Evolutionary conservation across 2,888 invertebrate genomes (phyloP).

Genomic region (Ophioninae sp.): DNA sequence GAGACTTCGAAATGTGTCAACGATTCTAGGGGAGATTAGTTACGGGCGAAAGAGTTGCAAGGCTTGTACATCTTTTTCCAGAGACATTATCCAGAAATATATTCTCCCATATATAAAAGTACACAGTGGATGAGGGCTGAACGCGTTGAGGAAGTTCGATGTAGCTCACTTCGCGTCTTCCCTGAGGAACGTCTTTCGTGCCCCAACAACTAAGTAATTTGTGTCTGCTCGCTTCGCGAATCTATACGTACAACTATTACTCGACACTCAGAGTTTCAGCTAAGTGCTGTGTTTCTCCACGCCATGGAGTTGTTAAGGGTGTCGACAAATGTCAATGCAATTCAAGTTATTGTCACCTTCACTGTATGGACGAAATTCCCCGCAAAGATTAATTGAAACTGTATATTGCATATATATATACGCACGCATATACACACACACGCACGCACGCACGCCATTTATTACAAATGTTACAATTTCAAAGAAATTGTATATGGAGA

Average conservation of each 20-base stretch:
- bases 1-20: conserved; percentile 45
- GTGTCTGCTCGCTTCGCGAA: conserved; percentile 42
- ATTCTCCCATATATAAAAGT: not conserved
- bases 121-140: conserved; percentile 23
- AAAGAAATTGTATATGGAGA: too few species aligned
- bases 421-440: too few species aligned
- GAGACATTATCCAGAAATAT: conserved; percentile 17
- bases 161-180: conserved; percentile 40
- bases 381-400: conserved; percentile 13
- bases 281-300: not conserved
- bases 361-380: not conserved
- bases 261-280: conserved; percentile 25
- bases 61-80: conserved; percentile 21
- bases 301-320: not conserved
- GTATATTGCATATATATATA: too few species aligned
- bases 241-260: conserved; percentile 26
- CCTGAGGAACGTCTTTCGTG: conserved; percentile 38
- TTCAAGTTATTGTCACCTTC: not conserved
- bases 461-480: too few species aligned
- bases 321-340: too few species aligned
- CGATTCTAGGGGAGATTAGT: conserved; percentile 49
- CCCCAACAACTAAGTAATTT: conserved; percentile 42
- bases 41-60: conserved; percentile 37
- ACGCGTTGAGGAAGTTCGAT: conserved; percentile 42
- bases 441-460: too few species aligned